Evolutionary conservation across 2,113 vertebrate species (phyloP), one percentile per base, ranked within the genome.

Genomic region (Cercocebus atys): DNA sequence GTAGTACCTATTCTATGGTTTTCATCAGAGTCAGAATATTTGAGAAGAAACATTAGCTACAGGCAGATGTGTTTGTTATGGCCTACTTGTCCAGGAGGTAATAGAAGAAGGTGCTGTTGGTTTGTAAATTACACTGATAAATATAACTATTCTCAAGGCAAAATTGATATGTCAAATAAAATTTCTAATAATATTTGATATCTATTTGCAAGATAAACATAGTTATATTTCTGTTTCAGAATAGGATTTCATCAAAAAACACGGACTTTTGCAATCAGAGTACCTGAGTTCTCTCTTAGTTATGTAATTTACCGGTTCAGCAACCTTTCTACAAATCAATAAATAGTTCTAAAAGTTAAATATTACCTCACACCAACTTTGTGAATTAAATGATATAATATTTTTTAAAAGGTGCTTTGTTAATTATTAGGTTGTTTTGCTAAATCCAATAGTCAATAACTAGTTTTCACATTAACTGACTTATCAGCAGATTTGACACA

Each of bases 101-200:
- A 70, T 72, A 83, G n/a, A 35, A 92, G 47, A 94, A 86, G 64
- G 30, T 73, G 16, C 1, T 90, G 57, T 16, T 91, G 55, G 43
- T 90, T 92, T 85, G 8, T 76, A 89, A 96, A 94, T 83, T 59
- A 83, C 38, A 89, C 25, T 79, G 40, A 87, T 47, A 95, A 93
- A 79, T 80, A 52, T 55, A 93, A 87, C 61, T 83, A 88, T 88
- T 90, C 81, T n/a, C 6, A 3, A 70, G 59, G 89, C 5, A 94
- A 97, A 96, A 80, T 88, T 84, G 57, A 12, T 72, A 73, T 80
- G 76, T 95, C 91, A 82, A 93, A 38, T 91, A 80, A 93, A 94
- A 94, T 82, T 27, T 17, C 72, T 83, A 73, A 89, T 52, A 27
- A 81, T 64, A 81, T 59, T 92, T 96, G 5, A 91, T 96, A 43